These are phyloP conservation scores for Aegotheles bennettii DNA, from an alignment of 2,113 vertebrate genomes.

Conservation along the genomic window DNA sequence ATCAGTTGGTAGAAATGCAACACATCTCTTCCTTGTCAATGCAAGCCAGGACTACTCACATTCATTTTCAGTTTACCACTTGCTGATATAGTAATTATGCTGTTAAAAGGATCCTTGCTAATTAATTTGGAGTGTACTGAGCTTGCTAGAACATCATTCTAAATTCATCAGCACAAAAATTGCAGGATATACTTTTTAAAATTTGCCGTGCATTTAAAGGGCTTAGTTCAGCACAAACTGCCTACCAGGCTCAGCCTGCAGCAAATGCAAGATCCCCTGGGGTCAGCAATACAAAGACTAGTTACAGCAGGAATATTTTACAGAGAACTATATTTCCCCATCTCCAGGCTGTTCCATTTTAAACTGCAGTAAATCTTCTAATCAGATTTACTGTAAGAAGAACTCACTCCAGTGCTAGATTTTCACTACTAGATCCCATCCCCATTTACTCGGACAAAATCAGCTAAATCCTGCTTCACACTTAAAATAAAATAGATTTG, in stretches of 20 bases:
- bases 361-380: not conserved
- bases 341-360: slow-evolving; percentile 16
- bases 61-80: slow-evolving; percentile 20
- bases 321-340: not conserved
- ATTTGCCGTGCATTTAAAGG: slow-evolving; percentile 6
- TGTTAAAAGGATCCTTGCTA: slow-evolving; percentile 35
- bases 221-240: not conserved
- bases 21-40: not conserved
- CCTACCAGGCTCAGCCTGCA: not conserved
- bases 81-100: slow-evolving; percentile 28
- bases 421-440: not conserved
- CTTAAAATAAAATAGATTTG: not conserved
- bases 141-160: slow-evolving; percentile 3
- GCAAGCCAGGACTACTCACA: not conserved
- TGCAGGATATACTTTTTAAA: not conserved
- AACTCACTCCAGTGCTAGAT: not conserved
- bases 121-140: slow-evolving; percentile 30
- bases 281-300: not conserved
- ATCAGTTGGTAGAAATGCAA: not conserved
- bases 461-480: not conserved
- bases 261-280: not conserved
- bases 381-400: not conserved
- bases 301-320: slow-evolving; percentile 32
- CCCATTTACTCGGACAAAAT: not conserved
- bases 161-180: slow-evolving; percentile 49